These are phyloP conservation scores for Enoplosus armatus DNA, from an alignment of 2,797 vertebrate species.

Conservation along the genomic window DNA sequence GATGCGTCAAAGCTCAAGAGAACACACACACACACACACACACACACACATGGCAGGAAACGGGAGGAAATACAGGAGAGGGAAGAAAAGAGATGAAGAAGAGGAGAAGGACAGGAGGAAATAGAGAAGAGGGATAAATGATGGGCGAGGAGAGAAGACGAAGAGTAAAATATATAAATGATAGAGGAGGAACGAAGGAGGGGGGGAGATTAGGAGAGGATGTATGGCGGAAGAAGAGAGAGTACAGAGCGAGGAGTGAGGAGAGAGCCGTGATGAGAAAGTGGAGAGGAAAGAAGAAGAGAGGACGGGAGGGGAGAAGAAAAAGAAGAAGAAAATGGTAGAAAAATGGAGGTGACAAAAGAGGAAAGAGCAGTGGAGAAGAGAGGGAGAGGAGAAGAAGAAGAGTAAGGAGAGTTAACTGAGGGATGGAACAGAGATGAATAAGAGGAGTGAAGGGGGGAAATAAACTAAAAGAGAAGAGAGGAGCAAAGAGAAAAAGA, in stretches of 20 bases:
- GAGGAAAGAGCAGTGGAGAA: not conserved
- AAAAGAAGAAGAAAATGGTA: not conserved
- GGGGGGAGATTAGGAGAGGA: not conserved
- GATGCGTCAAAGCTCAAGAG: constrained; percentile 41
- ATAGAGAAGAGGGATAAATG: not conserved
- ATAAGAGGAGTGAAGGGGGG: no score
- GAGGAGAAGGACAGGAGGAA: not conserved
- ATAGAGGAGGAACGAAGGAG: not conserved
- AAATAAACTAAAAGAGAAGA: not conserved
- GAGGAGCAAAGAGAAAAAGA: not conserved
- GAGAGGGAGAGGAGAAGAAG: not conserved
- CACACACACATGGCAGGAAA: constrained; percentile 1
- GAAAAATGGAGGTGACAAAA: not conserved
- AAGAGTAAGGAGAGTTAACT: no score
- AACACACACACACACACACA: constrained; percentile 18
- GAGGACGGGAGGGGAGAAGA: not conserved
- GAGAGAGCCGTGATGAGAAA: no score
- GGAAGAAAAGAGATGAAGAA: not conserved
- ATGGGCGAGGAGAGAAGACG: not conserved
- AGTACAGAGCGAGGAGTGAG: not conserved
- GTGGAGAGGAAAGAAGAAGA: not conserved
- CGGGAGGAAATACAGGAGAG: not conserved
- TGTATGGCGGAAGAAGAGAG: not conserved
- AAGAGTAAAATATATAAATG: no score
- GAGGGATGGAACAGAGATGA: not conserved